These are phyloP conservation scores for Morone chrysops DNA, from an alignment of 2,113 vertebrate genomes.

Conservation along the genomic window DNA sequence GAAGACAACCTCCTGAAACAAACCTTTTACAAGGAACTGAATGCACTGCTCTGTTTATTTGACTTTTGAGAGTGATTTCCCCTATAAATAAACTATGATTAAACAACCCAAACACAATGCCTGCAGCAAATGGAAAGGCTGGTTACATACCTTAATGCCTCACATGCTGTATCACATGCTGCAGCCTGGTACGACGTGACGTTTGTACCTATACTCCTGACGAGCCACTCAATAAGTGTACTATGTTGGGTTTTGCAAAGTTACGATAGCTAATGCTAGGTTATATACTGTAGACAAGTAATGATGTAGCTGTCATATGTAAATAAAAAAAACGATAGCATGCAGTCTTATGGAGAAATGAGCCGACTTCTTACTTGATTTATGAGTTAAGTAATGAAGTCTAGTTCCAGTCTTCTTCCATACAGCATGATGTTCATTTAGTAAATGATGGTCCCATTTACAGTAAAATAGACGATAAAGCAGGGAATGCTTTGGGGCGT, in stretches of 20 bases:
- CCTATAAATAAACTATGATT: not conserved
- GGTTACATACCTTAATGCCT: not conserved
- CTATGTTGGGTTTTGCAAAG: not conserved
- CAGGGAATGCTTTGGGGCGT: no score
- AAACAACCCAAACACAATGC: not conserved
- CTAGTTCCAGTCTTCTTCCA: no score
- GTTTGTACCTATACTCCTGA: not conserved
- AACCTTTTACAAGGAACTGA: not conserved
- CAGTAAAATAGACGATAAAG: no score
- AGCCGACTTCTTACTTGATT: no score
- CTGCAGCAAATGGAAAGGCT: not conserved
- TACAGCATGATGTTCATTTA: no score
- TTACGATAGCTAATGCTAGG: no score
- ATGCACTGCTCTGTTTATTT: not conserved
- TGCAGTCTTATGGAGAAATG: no score
- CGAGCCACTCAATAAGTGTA: not conserved
- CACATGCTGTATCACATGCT: not conserved
- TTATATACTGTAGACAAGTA: not conserved
- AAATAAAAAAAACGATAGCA: no score
- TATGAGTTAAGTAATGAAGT: no score
- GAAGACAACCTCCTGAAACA: not conserved
- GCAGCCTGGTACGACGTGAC: not conserved
- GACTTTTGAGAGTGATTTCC: not conserved
- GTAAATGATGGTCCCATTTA: no score
- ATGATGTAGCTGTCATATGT: no score